Evolutionary conservation across 2,797 vertebrate species (phyloP).

Genomic region (Ctenosaura bakeri): DNA sequence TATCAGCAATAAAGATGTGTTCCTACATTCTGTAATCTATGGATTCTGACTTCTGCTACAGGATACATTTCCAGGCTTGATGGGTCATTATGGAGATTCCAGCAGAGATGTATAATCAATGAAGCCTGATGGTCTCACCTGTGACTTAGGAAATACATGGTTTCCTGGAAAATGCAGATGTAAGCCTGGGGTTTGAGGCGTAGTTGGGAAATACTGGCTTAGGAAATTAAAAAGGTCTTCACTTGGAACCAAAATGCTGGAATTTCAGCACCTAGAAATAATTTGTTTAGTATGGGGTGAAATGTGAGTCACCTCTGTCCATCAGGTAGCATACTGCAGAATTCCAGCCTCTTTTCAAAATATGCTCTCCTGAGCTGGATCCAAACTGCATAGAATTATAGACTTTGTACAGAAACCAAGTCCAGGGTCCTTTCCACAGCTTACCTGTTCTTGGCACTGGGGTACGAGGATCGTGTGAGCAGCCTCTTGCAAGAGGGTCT

Average conservation of each 20-base stretch:
- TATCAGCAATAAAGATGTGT: neutral
- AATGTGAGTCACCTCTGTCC: neutral
- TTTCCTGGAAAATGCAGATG: neutral
- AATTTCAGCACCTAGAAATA: neutral
- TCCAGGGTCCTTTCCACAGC: neutral
- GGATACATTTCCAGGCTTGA: neutral
- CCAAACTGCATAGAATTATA: neutral
- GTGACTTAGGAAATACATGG: neutral
- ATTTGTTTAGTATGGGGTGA: conserved; percentile 4
- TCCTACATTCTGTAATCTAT: neutral
- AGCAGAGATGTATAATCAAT: neutral
- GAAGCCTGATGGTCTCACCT: neutral
- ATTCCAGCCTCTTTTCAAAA: neutral
- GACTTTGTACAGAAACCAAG: neutral
- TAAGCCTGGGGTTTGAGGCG: neutral
- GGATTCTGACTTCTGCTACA: neutral
- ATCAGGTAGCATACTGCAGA: neutral
- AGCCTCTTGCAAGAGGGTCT: no score
- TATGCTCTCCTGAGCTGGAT: neutral
- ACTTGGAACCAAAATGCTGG: no score
- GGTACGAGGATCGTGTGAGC: no score
- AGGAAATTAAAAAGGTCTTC: no score
- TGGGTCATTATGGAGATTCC: neutral
- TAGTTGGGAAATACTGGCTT: neutral
- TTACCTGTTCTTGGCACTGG: no score